Base-by-base conservation (phyloP, 2,113 vertebrate genomes). In the Pseudorectes ferrugineus region DNA sequence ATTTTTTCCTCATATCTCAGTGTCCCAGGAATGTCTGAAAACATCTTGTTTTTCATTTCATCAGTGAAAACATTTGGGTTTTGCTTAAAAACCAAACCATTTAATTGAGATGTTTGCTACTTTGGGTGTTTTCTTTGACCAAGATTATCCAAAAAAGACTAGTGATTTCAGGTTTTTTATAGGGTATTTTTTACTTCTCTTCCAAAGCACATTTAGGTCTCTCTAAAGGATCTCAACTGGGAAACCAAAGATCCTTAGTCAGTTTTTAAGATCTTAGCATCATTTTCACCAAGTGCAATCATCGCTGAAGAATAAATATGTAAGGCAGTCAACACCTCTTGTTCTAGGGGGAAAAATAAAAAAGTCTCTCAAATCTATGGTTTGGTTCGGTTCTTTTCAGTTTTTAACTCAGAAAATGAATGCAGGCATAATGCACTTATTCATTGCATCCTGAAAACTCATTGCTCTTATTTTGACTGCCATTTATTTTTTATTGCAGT, bases 1-100 rank as follows among this genome's bases (percentile, higher is more conserved):
- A 0, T 51, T 79, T 81, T 54, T 79, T 35, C 40, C 48, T 91
- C 70, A 61, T 71, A 79, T 79, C 66, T 91, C 24, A 52, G 17
- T 76, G 77, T 85, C 54, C 33, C 67, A 89, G 58, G 35, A 96
- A 96, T 95, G 84, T 38, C 54, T 51, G 63, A 88, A 95, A 96
- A 92, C 24, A 83, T 93, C 38, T 82, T 88, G 48, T 11, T 94
- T 96, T 95, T 82, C 54, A 88, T 79, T 89, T 87, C 9, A 51
- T 70, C 52, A 23, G 42, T 70, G 46, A 87, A 94, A 96, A 76
- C 21, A 62, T 82, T 85, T 54, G 18, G 38, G 66, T 76, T 91
- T 93, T 85, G 4, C 62, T 85, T 59, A 78, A 94, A 83, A 83
- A 24, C 1, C 12, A 84, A 82, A 78, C 13, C 14, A 31, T 82